Base-by-base conservation (phyloP, 2,888 invertebrate genomes). In the Mactromeris polynyma region DNA sequence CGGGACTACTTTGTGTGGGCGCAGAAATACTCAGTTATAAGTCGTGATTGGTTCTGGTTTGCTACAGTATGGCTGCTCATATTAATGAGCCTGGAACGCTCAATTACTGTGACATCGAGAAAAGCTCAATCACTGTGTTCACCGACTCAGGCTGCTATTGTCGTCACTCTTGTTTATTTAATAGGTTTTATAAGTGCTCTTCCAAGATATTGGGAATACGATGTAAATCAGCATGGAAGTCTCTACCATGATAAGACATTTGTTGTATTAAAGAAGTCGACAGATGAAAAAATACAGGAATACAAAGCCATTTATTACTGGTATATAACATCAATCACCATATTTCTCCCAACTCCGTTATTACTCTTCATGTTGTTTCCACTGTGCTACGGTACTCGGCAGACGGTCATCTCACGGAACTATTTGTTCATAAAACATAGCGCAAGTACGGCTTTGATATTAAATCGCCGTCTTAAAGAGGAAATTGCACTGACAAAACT, bases 121-220 rank as follows among this genome's bases (percentile, higher is more conserved):
- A 94, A 95, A 26, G 93, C 94, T 33, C 93, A 93, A 83, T 92
- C 94, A 51, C 90, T 95, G 38, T 96, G 95, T 87, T 94, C 94
- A 17, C 92, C 94, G 9, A 92, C 93, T 40, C 96, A 96, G 91
- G 95, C 96, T 3, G 94, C 94, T 38, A 93, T 96, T 33, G 94
- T 95, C 42, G 94, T 94, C 14, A 90, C 94, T 77, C 93, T 96
- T 92, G 95, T 96, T 3, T 95, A 93, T 89, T 91, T 93, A 51
- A 95, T 96, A 19, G 95, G 96, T 19, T 90, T 96, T 38, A 94
- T 96, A 87, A 96, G 96, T 90, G 94, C 96, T 17, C 89, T 96
- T 58, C 96, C 96, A 21, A 93, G 95, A 51, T 95, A 96, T 91
- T 96, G 96, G 96, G 95, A 96, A 89, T 96, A 95, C 88, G 94